A percentile compares a stretch with the other conserved stretches of the same genome.
Conservation (phyloP, 2,113 vertebrate species). For the Lepus europaeus region DNA sequence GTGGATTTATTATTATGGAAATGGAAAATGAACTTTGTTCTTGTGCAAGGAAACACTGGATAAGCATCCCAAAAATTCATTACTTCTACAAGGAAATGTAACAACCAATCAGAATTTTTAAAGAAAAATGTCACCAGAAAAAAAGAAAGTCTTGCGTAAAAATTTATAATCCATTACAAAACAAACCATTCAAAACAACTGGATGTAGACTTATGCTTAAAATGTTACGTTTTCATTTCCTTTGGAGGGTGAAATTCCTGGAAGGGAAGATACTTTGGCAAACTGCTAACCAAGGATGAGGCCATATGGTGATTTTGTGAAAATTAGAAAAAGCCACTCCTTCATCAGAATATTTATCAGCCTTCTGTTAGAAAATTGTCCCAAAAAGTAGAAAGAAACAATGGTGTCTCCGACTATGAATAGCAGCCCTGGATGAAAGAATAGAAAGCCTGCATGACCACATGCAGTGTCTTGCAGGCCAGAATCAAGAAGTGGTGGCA, state of each 20-base stretch:
- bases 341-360: constrained; percentile 2
- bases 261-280: background rate
- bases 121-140: background rate
- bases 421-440: background rate
- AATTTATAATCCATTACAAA: background rate
- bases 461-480: background rate
- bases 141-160: background rate
- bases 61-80: background rate
- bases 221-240: background rate
- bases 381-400: background rate
- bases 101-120: constrained; percentile 44
- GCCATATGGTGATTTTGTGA: background rate
- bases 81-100: constrained; percentile 33
- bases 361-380: background rate
- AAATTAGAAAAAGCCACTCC: background rate
- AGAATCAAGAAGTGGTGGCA: background rate
- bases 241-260: background rate
- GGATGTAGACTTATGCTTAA: constrained; percentile 6
- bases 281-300: background rate
- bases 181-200: background rate
- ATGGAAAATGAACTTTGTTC: background rate
- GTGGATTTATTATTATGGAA: background rate
- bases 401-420: background rate
- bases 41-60: background rate
- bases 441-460: background rate